Evolutionary conservation across 2,797 vertebrate genomes (phyloP).

Genomic region (Phoeniculus purpureus): DNA sequence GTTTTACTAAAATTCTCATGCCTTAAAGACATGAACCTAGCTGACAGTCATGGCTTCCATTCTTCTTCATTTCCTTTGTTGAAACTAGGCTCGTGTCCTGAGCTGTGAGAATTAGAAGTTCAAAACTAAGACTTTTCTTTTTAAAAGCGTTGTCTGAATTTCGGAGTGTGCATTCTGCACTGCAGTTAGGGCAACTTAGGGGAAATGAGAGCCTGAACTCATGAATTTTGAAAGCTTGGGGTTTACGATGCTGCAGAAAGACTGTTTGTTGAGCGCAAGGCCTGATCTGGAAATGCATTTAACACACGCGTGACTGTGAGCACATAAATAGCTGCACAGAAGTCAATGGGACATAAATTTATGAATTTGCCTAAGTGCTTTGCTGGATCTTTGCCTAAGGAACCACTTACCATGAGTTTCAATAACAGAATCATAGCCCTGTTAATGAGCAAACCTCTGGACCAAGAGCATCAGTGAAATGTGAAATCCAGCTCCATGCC

Average conservation of each 20-base stretch:
- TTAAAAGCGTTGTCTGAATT: neutral
- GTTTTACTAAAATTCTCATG: neutral
- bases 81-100: neutral
- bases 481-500: neutral
- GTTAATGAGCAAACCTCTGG: conserved; percentile 34
- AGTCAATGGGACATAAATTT: conserved; percentile 63
- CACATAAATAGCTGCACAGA: conserved; percentile 56
- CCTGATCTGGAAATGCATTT: conserved; percentile 62
- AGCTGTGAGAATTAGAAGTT: neutral
- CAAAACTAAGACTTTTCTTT: neutral
- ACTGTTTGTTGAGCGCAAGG: neutral
- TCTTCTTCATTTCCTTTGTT: neutral
- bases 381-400: conserved; percentile 65
- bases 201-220: neutral
- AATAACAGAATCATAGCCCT: conserved; percentile 16
- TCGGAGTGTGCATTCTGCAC: neutral
- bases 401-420: conserved; percentile 47
- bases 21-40: neutral
- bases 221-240: neutral
- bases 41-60: neutral
- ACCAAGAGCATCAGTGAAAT: neutral
- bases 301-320: conserved; percentile 16
- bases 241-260: conserved; percentile 2
- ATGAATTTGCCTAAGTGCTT: conserved; percentile 69
- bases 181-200: neutral